Base-by-base conservation (phyloP, 2,888 invertebrate species). In the Heliconius erato region DNA sequence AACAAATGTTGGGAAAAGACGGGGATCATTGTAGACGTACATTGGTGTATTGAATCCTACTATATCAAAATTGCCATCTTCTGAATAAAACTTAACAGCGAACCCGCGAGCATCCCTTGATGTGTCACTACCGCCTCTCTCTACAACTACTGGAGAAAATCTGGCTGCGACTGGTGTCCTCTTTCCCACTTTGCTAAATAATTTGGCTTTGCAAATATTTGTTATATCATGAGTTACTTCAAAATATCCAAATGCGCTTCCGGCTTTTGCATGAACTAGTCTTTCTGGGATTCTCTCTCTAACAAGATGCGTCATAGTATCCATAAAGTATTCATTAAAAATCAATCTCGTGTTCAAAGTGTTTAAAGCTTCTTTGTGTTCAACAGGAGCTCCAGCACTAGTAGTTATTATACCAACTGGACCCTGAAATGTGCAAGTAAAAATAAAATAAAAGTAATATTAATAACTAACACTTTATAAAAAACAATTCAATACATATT, bases 221-320 rank as follows among this genome's bases (percentile, higher is more conserved):
- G 96, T 96, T 79, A 98, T 97, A 89, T 98, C 98, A 88, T 98
- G 97, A 0, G 98, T 98, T 11, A 98, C 97, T 93, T 98, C 98
- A 87, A 98, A 98, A 89, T 98, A 98, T 0, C 98, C 98, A 91
- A 98, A 98, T 3, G 98, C 98, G 23, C 98, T 98, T 63, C 98
- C 98, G 83, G 99, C 99, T 93, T 99, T 99, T 0, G 99, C 99
- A 91, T 99, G 99, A 1, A 98, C 99, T 0, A 99, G 97, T 84
- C 99, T 96, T 91, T 99, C 99, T 0, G 99, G 99, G 87, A 99
- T 99, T 81, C 99, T 96, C 92, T 99, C 99, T 28, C 98, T 96
- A 88, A 97, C 97, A 87, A 99, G 98, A 90, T 98, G 98, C 0
- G 97, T 96, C 84, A 98, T 92, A 88, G 98, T 97, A 87, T 98